These are phyloP conservation scores for Charanyca ferruginea DNA, from an alignment of 2,888 invertebrate species.

Conservation along the genomic window DNA sequence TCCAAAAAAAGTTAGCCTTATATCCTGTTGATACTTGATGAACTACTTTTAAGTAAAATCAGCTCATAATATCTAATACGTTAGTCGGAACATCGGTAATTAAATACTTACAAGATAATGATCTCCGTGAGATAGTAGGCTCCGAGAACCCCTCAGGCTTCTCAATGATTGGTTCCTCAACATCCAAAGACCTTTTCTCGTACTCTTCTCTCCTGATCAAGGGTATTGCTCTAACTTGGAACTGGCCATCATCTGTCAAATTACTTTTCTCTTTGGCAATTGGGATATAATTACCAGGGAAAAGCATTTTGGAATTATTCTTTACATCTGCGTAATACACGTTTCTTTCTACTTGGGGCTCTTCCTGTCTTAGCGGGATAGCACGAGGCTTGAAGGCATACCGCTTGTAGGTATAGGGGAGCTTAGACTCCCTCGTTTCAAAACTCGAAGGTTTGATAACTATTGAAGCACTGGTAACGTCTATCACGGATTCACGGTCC, in stretches of 20 bases:
- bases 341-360: constrained; percentile 76
- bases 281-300: constrained; percentile 88
- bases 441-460: constrained; percentile 80
- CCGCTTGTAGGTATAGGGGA: constrained; percentile 67
- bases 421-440: constrained; percentile 68
- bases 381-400: constrained; percentile 85
- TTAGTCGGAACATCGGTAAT: background rate
- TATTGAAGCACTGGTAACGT: constrained; percentile 83
- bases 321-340: constrained; percentile 79
- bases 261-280: constrained; percentile 88
- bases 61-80: background rate
- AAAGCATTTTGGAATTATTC: constrained; percentile 83
- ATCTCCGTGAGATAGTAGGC: constrained; percentile 81
- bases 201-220: constrained; percentile 80
- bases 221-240: constrained; percentile 83
- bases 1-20: fast-evolving
- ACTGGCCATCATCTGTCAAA: constrained; percentile 63
- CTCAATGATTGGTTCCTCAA: constrained; percentile 78
- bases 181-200: constrained; percentile 81
- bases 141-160: constrained; percentile 79
- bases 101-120: constrained; percentile 83
- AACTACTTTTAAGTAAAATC: background rate
- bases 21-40: background rate
- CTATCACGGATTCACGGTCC: constrained; percentile 80
- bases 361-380: constrained; percentile 76